phyloP scores from a whole-genome alignment of 92 coral and sea anemone species.

The Blastomussa wellsi region DNA sequence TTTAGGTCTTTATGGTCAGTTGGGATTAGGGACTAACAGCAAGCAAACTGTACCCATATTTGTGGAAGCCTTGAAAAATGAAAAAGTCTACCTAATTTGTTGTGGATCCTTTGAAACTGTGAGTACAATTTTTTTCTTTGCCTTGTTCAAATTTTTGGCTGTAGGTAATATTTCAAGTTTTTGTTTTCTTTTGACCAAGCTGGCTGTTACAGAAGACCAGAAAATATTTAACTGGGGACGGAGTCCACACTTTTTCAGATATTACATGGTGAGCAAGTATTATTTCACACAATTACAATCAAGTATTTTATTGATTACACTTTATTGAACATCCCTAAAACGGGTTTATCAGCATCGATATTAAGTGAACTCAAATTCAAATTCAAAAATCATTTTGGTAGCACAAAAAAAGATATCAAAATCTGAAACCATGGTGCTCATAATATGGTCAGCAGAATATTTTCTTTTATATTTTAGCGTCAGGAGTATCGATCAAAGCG shows the following conservation, averaged over 20 bases:
- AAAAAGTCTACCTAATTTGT: constrained; percentile 77
- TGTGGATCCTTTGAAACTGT: constrained; percentile 99
- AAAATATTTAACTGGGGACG: constrained; percentile 93
- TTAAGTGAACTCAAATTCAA: too few species aligned
- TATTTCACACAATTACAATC: too few species aligned
- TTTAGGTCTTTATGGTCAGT: constrained; percentile 87
- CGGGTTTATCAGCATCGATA: too few species aligned
- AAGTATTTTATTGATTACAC: too few species aligned
- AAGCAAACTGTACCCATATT: constrained; percentile 77
- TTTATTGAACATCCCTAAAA: too few species aligned
- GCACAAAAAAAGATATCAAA: not conserved
- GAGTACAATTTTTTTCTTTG: constrained; percentile 17
- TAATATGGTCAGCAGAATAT: too few species aligned
- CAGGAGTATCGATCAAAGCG: constrained; percentile 83
- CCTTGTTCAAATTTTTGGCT: not conserved
- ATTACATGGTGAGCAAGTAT: constrained; percentile 64
- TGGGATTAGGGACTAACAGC: constrained; percentile 83
- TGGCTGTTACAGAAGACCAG: constrained; percentile 89
- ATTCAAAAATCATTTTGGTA: too few species aligned
- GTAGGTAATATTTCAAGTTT: too few species aligned
- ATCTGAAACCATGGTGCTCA: too few species aligned
- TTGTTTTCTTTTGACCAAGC: constrained; percentile 28
- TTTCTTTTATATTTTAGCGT: constrained; percentile 43
- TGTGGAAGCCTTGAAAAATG: constrained; percentile 76
- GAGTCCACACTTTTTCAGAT: constrained; percentile 82